Evolutionary conservation across 2,888 invertebrate species (phyloP).

Genomic region (Epinotia brunnichana): DNA sequence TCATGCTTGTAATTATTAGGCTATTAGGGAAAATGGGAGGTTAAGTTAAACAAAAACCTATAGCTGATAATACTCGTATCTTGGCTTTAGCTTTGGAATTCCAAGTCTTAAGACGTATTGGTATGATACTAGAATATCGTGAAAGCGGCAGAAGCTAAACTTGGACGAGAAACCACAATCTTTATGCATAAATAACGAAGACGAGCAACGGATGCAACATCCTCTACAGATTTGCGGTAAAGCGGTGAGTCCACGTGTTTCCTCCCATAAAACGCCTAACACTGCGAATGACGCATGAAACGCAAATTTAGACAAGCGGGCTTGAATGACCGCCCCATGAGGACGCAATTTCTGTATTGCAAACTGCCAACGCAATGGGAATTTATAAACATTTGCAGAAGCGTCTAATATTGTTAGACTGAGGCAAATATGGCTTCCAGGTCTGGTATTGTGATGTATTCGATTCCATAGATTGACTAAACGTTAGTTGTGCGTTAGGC

Average conservation of each 20-base stretch:
- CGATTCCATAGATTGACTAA: neutral
- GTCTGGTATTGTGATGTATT: neutral
- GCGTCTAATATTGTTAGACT: neutral
- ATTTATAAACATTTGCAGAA: neutral
- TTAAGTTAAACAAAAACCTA: slow-evolving; percentile 2
- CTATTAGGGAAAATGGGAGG: slow-evolving; percentile 15
- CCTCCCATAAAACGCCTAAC: neutral
- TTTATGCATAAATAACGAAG: neutral
- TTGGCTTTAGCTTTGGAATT: neutral
- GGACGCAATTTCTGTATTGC: slow-evolving; percentile 21
- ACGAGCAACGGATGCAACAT: slow-evolving; percentile 6
- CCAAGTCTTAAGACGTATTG: too few species aligned
- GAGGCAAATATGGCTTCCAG: neutral
- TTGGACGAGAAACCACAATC: neutral
- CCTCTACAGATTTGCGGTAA: slow-evolving; percentile 3
- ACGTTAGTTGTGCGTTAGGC: too few species aligned
- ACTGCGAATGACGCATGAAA: slow-evolving; percentile 18
- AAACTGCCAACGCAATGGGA: neutral
- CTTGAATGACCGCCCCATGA: slow-evolving; percentile 12
- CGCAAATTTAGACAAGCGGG: slow-evolving; percentile 16
- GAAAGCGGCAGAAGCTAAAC: neutral
- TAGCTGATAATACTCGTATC: neutral
- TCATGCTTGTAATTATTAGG: slow-evolving; percentile 22
- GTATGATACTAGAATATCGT: too few species aligned
- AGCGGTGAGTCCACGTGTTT: slow-evolving; percentile 13